Conservation (phyloP, 2,888 invertebrate species). For the Dinocampus coccinellae region DNA sequence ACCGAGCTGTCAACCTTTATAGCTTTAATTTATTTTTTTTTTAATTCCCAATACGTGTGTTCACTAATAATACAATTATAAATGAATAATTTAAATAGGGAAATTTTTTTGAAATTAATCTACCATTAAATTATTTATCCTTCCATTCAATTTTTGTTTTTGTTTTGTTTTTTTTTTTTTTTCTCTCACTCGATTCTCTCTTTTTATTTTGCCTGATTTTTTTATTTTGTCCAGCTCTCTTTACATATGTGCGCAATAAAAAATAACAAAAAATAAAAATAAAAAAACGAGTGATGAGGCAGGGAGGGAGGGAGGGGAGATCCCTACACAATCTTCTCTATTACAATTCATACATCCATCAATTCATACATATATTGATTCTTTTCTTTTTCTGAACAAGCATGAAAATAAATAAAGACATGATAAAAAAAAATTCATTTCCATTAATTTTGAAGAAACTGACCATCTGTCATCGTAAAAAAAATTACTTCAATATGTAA, state of each 20-base stretch:
- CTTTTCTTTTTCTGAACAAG: neutral
- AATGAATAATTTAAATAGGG: constrained; percentile 22
- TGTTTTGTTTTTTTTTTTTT: neutral
- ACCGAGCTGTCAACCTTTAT: constrained; percentile 13
- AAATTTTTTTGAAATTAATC: constrained; percentile 15
- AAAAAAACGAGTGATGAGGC: no score
- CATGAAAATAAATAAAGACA: neutral
- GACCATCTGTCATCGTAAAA: constrained; percentile 19
- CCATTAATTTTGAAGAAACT: constrained; percentile 19
- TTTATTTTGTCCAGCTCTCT: no score
- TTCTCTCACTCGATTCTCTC: no score
- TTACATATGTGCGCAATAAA: neutral
- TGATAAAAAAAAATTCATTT: constrained; percentile 4
- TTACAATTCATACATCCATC: neutral
- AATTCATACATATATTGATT: constrained; percentile 1
- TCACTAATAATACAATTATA: neutral
- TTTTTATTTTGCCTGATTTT: no score
- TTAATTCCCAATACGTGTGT: neutral
- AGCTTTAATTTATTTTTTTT: constrained; percentile 9
- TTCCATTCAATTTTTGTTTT: neutral
- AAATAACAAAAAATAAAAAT: neutral
- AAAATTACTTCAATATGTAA: neutral
- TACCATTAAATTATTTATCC: constrained; percentile 24
- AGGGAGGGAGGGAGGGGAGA: no score
- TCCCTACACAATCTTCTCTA: no score